phyloP scores from a whole-genome alignment of 2,888 invertebrate species.

The Syritta pipiens region DNA sequence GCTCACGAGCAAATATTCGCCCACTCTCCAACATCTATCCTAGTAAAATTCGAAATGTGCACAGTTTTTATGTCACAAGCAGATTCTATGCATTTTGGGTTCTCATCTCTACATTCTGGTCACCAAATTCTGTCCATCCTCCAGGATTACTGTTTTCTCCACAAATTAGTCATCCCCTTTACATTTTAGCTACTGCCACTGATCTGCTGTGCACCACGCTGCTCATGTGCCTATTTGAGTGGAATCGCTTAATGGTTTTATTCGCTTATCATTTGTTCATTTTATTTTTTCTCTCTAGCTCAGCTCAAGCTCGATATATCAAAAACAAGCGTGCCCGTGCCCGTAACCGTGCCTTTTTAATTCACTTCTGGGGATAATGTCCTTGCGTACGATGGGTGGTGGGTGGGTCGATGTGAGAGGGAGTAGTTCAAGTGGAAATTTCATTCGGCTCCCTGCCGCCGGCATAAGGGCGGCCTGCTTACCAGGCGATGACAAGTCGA shows the following conservation, averaged over 20 bases:
- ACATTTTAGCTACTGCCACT: neutral
- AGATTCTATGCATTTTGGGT: no score
- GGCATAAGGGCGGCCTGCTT: no score
- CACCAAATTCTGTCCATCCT: no score
- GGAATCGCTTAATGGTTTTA: slow-evolving; percentile 44
- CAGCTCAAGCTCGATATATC: neutral
- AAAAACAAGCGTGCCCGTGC: slow-evolving; percentile 8
- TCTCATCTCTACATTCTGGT: neutral
- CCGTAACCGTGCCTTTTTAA: neutral
- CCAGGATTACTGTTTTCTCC: no score
- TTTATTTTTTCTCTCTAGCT: slow-evolving; percentile 14
- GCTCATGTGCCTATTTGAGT: slow-evolving; percentile 24
- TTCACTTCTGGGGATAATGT: slow-evolving; percentile 26
- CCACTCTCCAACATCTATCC: no score
- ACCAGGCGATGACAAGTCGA: slow-evolving; percentile 17
- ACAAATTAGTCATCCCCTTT: slow-evolving; percentile 12
- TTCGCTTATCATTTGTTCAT: slow-evolving; percentile 42
- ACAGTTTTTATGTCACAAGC: no score
- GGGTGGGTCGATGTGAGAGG: no score
- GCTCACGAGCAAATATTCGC: no score
- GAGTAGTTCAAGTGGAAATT: slow-evolving; percentile 3
- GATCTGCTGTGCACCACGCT: no score
- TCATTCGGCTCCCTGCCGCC: neutral
- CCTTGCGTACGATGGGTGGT: no score
- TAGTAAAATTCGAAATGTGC: no score